Base-by-base conservation (phyloP, 1,140 invertebrate genomes). In the Periplaneta americana region DNA sequence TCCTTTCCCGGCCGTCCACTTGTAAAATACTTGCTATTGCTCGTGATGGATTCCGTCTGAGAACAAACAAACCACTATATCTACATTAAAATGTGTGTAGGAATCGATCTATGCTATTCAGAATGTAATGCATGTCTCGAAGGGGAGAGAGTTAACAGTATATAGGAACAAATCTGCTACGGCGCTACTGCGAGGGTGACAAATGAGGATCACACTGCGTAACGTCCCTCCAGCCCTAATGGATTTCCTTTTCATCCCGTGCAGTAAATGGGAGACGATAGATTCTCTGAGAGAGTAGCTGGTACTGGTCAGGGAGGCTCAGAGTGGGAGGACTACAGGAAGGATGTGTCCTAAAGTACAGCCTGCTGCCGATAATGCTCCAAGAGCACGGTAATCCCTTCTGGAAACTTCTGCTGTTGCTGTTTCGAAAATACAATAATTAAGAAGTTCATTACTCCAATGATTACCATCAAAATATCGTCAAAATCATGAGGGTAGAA, bases 241-340 rank as follows among this genome's bases (percentile, higher is more conserved):
- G 75, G 75, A 77, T 77, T 77, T 77, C 75, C 75, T 77, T 77
- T 77, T 77, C 75, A 77, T 77, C 15, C 75, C 75, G 75, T 77
- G 33, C 10, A 34, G 75, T 31, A 77, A 77, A 77, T 77, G 75
- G 75, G 31, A 34, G 75, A 77, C 75, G 75, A 77, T 77, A 31
- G 75, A 77, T 77, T 77, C n/a, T 36, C 31, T 28, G 33, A 76
- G 57, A 33, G 22, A 66, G 48, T 48, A 48, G 22, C 48, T 66
- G 13, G 48, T 11, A 28, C 48, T 28, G n/a, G 48, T 11, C 48
- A 13, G n/a, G 10, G 22, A 48, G 10, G n/a, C 39, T 18, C 8
- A 18, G 39, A 37, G 39, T 48, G 10, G 39, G 15, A 22, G n/a
- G n/a, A n/a, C n/a, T n/a, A n/a, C n/a, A n/a, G n/a, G n/a, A n/a